phyloP scores from a whole-genome alignment of 2,888 invertebrate species.

The Amphiduros pacificus region DNA sequence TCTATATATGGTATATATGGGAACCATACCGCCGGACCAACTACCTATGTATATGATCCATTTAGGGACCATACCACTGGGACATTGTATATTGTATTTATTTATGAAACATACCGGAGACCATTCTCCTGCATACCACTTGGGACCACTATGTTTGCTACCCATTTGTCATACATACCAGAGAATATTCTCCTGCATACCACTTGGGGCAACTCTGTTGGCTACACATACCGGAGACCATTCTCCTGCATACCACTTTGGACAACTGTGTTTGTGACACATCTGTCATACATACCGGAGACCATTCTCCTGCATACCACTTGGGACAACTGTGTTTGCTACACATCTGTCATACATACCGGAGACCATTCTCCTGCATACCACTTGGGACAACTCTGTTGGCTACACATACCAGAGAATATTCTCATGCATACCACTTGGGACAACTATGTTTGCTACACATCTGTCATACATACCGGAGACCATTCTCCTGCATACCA shows the following conservation, averaged over 20 bases:
- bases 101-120: slow-evolving; percentile 52
- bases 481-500: slow-evolving; percentile 67
- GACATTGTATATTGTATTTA: too few species aligned
- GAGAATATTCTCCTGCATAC: slow-evolving; percentile 61
- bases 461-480: slow-evolving; percentile 50
- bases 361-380: slow-evolving; percentile 54
- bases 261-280: slow-evolving; percentile 85
- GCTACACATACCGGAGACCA: slow-evolving; percentile 66
- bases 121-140: slow-evolving; percentile 68
- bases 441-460: slow-evolving; percentile 88
- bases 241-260: slow-evolving; percentile 70
- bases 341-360: slow-evolving; percentile 64
- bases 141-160: slow-evolving; percentile 82
- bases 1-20: too few species aligned
- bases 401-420: slow-evolving; percentile 67
- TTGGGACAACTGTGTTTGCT: slow-evolving; percentile 83
- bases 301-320: slow-evolving; percentile 67
- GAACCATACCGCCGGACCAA: too few species aligned
- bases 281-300: slow-evolving; percentile 52
- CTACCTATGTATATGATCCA: too few species aligned
- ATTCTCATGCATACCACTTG: slow-evolving; percentile 68
- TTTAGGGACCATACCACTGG: too few species aligned
- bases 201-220: slow-evolving; percentile 84
- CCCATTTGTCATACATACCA: slow-evolving; percentile 64
- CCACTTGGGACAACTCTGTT: slow-evolving; percentile 87